Conservation (phyloP, 2,797 vertebrate genomes). For the Argya squamiceps region DNA sequence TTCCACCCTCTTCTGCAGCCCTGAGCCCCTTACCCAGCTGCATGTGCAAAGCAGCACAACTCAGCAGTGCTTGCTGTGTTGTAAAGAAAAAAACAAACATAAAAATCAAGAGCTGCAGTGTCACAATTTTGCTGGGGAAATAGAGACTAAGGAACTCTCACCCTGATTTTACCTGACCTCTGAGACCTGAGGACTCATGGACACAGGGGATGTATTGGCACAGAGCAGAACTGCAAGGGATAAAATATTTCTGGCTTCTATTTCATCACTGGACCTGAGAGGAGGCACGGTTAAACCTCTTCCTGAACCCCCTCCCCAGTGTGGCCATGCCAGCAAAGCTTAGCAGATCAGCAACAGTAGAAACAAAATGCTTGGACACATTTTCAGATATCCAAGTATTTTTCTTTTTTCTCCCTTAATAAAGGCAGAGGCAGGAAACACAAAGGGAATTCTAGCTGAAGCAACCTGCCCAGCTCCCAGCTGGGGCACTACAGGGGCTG, state of each 20-base stretch:
- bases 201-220: accelerated
- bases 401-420: neutral
- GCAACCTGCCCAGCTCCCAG: neutral
- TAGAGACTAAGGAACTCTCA: neutral
- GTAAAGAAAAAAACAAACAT: neutral
- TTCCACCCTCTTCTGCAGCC: neutral
- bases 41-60: neutral
- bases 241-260: neutral
- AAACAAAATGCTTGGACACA: neutral
- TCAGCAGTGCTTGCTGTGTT: neutral
- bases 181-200: accelerated
- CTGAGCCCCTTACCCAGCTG: neutral
- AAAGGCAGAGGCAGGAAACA: neutral
- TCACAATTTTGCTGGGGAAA: neutral
- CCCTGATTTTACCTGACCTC: neutral
- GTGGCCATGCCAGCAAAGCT: neutral
- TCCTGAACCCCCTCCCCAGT: neutral
- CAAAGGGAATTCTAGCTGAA: neutral
- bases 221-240: neutral
- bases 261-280: neutral
- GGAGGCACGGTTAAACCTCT: accelerated
- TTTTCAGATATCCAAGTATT: neutral
- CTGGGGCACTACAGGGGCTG: neutral
- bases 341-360: neutral
- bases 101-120: neutral